Conservation (phyloP, 2,797 vertebrate genomes). For the Spinibarbus caldwelli region DNA sequence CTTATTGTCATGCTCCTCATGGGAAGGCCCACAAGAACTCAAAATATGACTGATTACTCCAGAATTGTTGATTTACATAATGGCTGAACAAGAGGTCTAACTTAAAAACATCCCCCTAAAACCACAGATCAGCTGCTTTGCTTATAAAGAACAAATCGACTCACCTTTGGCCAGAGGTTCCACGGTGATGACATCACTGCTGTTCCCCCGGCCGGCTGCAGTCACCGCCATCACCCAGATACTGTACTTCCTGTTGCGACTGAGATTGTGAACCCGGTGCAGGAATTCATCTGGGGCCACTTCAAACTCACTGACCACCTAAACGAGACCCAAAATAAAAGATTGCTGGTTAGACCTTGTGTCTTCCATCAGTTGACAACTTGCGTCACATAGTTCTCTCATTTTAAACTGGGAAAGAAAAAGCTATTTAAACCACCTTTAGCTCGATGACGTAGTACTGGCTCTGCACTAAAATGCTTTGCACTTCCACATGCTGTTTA, state of each 20-base stretch:
- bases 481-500: constrained; percentile 23
- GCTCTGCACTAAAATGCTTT: not conserved
- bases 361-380: not conserved
- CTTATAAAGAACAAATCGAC: not conserved
- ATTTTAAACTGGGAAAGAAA: not conserved
- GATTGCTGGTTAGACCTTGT: not conserved
- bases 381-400: not conserved
- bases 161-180: constrained; percentile 94
- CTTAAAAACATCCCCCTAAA: not conserved
- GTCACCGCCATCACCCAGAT: constrained; percentile 97
- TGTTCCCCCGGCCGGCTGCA: constrained; percentile 91
- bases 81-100: not conserved
- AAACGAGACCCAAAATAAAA: constrained; percentile 53
- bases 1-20: not conserved
- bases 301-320: constrained; percentile 98
- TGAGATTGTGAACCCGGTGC: constrained; percentile 94
- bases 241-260: constrained; percentile 93
- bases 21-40: not conserved
- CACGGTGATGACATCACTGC: constrained; percentile 93
- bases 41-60: not conserved
- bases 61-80: not conserved
- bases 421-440: not conserved
- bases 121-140: not conserved
- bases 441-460: not conserved
- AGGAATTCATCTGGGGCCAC: constrained; percentile 94